phyloP scores from a whole-genome alignment of 2,113 vertebrate species.

The Porphyrio hochstetteri region DNA sequence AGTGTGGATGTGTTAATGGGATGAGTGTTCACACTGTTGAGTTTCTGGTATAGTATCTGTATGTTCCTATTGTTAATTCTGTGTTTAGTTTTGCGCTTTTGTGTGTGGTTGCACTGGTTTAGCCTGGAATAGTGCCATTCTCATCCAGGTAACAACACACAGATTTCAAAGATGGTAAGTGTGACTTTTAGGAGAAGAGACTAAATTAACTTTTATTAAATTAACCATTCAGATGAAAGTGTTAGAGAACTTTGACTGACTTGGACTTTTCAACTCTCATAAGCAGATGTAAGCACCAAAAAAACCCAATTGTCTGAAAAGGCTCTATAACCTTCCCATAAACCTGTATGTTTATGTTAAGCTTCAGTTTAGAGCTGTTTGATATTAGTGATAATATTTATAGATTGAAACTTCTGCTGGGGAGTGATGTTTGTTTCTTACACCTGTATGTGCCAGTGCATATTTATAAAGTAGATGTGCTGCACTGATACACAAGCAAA shows the following conservation, averaged over 20 bases:
- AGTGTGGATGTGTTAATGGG: not conserved
- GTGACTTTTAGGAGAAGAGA: not conserved
- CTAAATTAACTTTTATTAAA: not conserved
- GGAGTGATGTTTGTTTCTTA: not conserved
- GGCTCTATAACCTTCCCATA: not conserved
- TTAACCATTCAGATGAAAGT: not conserved
- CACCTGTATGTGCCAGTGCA: accelerated
- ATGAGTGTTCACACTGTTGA: not conserved
- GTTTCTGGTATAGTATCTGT: not conserved
- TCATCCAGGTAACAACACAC: not conserved
- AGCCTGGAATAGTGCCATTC: not conserved
- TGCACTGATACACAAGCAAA: not conserved
- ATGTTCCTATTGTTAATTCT: not conserved
- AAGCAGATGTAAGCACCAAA: not conserved
- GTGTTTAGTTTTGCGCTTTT: not conserved
- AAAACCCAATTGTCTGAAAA: not conserved
- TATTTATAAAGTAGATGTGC: not conserved
- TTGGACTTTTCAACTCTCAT: not conserved
- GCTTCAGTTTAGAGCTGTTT: not conserved
- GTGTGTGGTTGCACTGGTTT: not conserved
- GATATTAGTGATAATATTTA: not conserved
- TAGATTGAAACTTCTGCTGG: not conserved
- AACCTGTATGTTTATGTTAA: not conserved
- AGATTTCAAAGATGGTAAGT: not conserved
- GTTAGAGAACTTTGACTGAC: not conserved